Evolutionary conservation across 2,888 invertebrate genomes (phyloP).

Genomic region (Lepeophtheirus nordmannii): DNA sequence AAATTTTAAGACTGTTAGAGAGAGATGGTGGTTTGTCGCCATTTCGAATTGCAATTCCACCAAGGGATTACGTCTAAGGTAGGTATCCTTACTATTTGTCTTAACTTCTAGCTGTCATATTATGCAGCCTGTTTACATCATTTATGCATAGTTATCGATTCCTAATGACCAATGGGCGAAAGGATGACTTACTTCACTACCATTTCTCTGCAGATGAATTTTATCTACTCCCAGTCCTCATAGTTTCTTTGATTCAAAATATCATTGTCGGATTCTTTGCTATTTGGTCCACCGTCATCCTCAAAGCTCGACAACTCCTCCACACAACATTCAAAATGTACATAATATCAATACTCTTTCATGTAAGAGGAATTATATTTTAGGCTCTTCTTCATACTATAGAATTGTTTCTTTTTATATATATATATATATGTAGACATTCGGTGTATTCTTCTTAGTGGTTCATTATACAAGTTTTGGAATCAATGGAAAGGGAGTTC

Average conservation of each 20-base stretch:
- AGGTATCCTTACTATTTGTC: constrained; percentile 45
- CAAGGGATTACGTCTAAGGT: constrained; percentile 60
- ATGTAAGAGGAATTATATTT: constrained; percentile 37
- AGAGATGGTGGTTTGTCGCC: constrained; percentile 88
- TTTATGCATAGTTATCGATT: constrained; percentile 22
- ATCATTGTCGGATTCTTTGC: constrained; percentile 50
- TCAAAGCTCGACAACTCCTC: constrained; percentile 60
- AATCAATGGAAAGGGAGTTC: constrained; percentile 49
- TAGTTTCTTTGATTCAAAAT: constrained; percentile 50
- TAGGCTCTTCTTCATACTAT: neutral
- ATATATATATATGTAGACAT: too few species aligned
- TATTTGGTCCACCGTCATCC: constrained; percentile 43
- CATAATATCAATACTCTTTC: constrained; percentile 51
- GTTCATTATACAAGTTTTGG: constrained; percentile 62
- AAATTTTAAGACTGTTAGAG: constrained; percentile 59
- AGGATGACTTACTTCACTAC: constrained; percentile 63
- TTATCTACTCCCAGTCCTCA: constrained; percentile 47
- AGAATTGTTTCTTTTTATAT: neutral
- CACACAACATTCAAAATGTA: constrained; percentile 79
- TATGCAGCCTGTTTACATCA: too few species aligned
- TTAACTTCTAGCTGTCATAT: neutral
- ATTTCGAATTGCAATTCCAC: constrained; percentile 58
- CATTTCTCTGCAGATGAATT: constrained; percentile 91
- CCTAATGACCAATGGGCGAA: constrained; percentile 72
- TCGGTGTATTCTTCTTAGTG: constrained; percentile 51